Evolutionary conservation across 2,888 invertebrate genomes (phyloP).

Genomic region (Caenorhabditis sinica): DNA sequence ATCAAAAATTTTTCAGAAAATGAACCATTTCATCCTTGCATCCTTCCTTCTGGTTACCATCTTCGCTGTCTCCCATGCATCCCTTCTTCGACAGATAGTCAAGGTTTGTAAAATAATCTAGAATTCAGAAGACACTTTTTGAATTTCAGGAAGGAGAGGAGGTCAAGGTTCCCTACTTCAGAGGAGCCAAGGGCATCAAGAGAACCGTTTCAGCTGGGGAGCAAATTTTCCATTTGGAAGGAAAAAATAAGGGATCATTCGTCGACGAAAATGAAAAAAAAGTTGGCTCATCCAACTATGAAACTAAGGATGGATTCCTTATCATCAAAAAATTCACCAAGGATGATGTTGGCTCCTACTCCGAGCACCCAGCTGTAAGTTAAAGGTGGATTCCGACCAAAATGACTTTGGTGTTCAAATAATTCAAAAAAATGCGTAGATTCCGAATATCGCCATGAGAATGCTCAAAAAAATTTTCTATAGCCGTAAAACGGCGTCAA

Average conservation of each 20-base stretch:
- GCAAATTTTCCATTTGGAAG: conserved; percentile 57
- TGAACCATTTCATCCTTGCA: conserved; percentile 50
- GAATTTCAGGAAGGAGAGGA: conserved; percentile 36
- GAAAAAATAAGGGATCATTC: conserved; percentile 48
- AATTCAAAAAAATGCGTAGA: too few relatives aligned
- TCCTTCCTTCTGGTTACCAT: conserved; percentile 37
- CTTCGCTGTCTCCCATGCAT: conserved; percentile 37
- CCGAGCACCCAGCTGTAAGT: conserved; percentile 45
- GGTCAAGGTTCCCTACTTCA: conserved; percentile 34
- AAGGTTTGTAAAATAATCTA: conserved; percentile 11
- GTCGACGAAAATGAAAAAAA: conserved; percentile 53
- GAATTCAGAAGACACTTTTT: not conserved
- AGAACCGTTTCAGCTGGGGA: conserved; percentile 45
- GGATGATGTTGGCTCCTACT: conserved; percentile 58
- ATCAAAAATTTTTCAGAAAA: conserved; percentile 37
- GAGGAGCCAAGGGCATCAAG: conserved; percentile 48
- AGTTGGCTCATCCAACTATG: conserved; percentile 55
- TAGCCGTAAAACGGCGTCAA: too few relatives aligned
- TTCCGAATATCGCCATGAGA: too few relatives aligned
- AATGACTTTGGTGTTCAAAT: too few relatives aligned
- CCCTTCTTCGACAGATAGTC: conserved; percentile 45
- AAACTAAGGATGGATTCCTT: conserved; percentile 40
- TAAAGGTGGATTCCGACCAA: too few relatives aligned
- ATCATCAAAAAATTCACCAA: conserved; percentile 64
- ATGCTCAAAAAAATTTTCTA: too few relatives aligned